Evolutionary conservation across 2,113 vertebrate species (phyloP), one percentile per base, ranked within the genome.

Genomic region (Thryonomys swinderianus): DNA sequence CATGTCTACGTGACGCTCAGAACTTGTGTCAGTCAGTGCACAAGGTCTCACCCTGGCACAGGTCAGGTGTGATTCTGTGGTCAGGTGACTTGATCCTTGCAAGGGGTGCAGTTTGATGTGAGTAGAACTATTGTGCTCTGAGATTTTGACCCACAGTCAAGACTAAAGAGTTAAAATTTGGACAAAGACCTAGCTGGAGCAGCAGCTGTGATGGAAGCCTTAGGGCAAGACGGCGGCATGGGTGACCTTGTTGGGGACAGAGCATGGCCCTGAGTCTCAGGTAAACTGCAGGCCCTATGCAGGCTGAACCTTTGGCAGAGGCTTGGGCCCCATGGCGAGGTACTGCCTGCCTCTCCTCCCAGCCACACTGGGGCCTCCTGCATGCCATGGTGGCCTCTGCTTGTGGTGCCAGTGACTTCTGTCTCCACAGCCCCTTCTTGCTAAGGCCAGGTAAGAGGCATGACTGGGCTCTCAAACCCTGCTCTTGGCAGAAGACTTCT

Each of bases 1-100:
- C 11, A 4, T 3, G 7, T 6, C 21, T 64, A 0, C 0, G 0
- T 0, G 3, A 14, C 5, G 4, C 2, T 32, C 23, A 73, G 51
- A 91, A 7, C 8, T 20, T 16, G 17, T 16, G 7, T 34, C 13
- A 13, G n/a, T 0, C 10, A 13, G 34, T 9, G 23, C 9, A 3
- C 11, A 51, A 51, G 48, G 48, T 51, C 45, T 17, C 7, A 0
- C 25, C 21, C 14, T 16, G n/a, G 25, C 5, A 21, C 11, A 66
- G 3, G 7, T 40, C 3, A 21, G 55, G 25, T 7, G 51, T 17
- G 3, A 20, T 12, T 23, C 16, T 13, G 11, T 17, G 21, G 9
- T 40, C 32, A 23, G 42, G 20, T 20, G 27, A 6, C 67, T 69
- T 59, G n/a, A 27, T 30, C 51, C 45, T 55, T n/a, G 37, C 1